Conservation (phyloP, 2,113 vertebrate species). For the Takifugu bimaculatus region DNA sequence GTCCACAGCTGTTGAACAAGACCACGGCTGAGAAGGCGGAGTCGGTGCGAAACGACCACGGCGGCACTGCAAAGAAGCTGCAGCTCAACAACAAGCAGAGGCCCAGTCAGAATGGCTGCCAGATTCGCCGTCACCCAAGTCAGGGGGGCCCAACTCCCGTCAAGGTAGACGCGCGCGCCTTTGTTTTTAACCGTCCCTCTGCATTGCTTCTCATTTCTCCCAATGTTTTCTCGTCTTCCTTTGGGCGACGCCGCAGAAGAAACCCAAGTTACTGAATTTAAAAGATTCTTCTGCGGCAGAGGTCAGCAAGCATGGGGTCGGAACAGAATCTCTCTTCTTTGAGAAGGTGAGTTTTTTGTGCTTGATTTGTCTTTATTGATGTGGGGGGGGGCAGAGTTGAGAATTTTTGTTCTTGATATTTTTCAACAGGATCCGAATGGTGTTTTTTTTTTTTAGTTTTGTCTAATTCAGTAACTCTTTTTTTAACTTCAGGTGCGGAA, state of each 20-base stretch:
- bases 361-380: too few species aligned
- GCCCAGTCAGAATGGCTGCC: slow-evolving; percentile 95
- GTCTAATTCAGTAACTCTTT: not conserved
- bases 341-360: slow-evolving; percentile 83
- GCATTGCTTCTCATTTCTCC: not conserved
- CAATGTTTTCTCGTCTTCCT: slow-evolving; percentile 1
- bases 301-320: slow-evolving; percentile 87
- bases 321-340: slow-evolving; percentile 95
- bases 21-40: slow-evolving; percentile 97
- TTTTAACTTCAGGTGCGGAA: slow-evolving; percentile 83
- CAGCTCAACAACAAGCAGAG: slow-evolving; percentile 96
- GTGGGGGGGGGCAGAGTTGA: too few species aligned
- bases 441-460: too few species aligned
- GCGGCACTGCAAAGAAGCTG: slow-evolving; percentile 93
- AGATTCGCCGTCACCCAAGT: slow-evolving; percentile 87
- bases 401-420: too few species aligned
- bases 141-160: slow-evolving; percentile 82
- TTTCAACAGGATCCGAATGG: too few species aligned
- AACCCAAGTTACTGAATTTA: slow-evolving; percentile 87
- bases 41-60: slow-evolving; percentile 94
- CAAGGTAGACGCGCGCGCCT: slow-evolving; percentile 67
- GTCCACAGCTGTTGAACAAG: slow-evolving; percentile 83
- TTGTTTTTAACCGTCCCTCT: not conserved
- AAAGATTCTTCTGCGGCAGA: slow-evolving; percentile 87
- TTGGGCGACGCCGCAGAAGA: slow-evolving; percentile 80